phyloP scores from a whole-genome alignment of 2,113 vertebrate species.

The Oceanodroma tethys region DNA sequence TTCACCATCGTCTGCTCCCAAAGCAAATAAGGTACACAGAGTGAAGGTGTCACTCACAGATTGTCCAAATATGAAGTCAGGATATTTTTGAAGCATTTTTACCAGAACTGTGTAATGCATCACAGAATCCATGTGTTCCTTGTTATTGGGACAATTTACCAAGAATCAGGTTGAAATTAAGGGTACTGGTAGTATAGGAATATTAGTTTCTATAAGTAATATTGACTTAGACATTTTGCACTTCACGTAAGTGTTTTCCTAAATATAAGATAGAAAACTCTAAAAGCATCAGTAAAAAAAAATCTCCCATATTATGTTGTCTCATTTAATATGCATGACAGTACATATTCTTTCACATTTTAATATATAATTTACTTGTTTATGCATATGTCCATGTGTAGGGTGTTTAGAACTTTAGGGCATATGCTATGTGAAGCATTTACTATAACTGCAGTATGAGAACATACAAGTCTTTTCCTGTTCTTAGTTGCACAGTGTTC shows the following conservation, averaged over 20 bases:
- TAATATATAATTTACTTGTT: neutral
- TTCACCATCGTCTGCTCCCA: neutral
- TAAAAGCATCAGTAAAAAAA: neutral
- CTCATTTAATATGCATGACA: neutral
- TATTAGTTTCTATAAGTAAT: neutral
- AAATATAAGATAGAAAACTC: neutral
- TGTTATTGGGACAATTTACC: neutral
- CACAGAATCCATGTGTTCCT: neutral
- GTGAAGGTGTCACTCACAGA: neutral
- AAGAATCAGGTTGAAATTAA: neutral
- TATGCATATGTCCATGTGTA: neutral
- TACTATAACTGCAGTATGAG: neutral
- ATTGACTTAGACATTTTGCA: neutral
- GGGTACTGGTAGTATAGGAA: neutral
- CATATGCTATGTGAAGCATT: neutral
- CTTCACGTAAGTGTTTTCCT: neutral
- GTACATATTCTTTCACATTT: neutral
- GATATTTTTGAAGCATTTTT: neutral
- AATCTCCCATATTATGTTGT: accelerated
- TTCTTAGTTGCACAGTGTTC: neutral
- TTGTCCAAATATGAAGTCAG: neutral
- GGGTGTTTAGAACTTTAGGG: neutral
- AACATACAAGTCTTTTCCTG: neutral
- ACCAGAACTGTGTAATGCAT: neutral
- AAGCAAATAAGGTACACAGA: neutral